phyloP scores from a whole-genome alignment of 2,888 invertebrate genomes.

The Catocala sponsa region DNA sequence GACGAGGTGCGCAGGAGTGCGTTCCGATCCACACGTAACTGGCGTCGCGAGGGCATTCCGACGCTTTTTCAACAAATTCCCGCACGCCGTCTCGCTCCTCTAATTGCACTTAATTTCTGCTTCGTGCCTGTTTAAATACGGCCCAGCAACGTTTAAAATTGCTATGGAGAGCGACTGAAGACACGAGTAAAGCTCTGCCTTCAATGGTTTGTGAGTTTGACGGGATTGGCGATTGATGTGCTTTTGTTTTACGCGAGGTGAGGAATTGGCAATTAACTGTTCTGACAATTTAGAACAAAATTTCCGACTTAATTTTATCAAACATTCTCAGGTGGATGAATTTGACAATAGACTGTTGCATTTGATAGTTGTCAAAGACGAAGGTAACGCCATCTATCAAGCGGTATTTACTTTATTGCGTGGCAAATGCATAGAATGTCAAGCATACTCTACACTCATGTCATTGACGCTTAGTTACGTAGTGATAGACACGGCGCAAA shows the following conservation, averaged over 20 bases:
- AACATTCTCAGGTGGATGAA: neutral
- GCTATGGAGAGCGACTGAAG: slow-evolving; percentile 53
- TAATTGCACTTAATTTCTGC: slow-evolving; percentile 84
- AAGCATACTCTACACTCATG: neutral
- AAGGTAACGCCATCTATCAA: slow-evolving; percentile 3
- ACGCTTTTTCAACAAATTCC: slow-evolving; percentile 78
- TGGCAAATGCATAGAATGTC: slow-evolving; percentile 4
- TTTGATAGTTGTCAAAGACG: neutral
- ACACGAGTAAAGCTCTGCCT: slow-evolving; percentile 43
- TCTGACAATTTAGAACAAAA: slow-evolving; percentile 22
- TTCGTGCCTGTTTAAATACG: slow-evolving; percentile 83
- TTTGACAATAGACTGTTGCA: neutral
- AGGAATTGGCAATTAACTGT: slow-evolving; percentile 35
- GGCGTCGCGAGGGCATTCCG: slow-evolving; percentile 74
- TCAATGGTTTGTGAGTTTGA: slow-evolving; percentile 42
- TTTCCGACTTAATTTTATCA: slow-evolving; percentile 4
- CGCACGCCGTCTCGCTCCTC: slow-evolving; percentile 76
- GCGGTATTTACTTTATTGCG: neutral
- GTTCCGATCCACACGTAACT: slow-evolving; percentile 75
- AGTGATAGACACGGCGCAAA: neutral
- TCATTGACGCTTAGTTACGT: slow-evolving; percentile 1
- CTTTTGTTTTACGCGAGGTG: slow-evolving; percentile 23
- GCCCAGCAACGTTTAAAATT: slow-evolving; percentile 67
- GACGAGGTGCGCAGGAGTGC: slow-evolving; percentile 54
- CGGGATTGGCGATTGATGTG: slow-evolving; percentile 35